Base-by-base conservation (phyloP, 2,888 invertebrate genomes). In the Drosophila stalkeri region DNA sequence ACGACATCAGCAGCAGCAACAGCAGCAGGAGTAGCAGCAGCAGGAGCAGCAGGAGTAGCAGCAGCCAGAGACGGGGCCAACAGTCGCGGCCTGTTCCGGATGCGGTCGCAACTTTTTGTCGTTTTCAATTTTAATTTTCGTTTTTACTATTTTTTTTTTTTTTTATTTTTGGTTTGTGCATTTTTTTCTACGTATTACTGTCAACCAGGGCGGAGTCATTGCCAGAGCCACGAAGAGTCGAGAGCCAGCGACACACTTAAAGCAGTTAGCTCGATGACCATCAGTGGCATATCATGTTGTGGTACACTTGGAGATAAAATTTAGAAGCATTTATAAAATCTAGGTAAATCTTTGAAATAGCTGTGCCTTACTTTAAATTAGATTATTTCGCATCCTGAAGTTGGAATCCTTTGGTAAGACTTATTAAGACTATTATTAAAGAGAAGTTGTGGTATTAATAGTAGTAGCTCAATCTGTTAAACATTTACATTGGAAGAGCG, bases 71-170 rank as follows among this genome's bases (percentile, higher is more conserved):
- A 59, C 57, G 46, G 46, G 61, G 70, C 59, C 70, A 65, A 57
- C 64, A 68, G 68, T 77, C 77, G 81, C 75, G 65, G 74, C 65
- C 74, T 80, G 76, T 76, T 81, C 89, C 89, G 84, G 89, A 84
- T 89, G 89, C 81, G 85, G 89, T 87, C 85, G 85, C 84, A 87
- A 89, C 77, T 89, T 85, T 85, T 86, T 86, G 81, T 86, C 85
- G 82, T 85, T 87, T 88, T 90, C 83, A 86, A 86, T 85, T 86
- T 82, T 76, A 78, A 75, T 75, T 83, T 77, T 82, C 77, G 41
- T 63, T 18, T 55, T 54, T 51, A 44, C 55, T 41, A 41, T 55
- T 75, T 83, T 77, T 47, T 55, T 14, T 47, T 46, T 43, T 37
- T 59, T 47, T 54, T 39, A 44, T 43, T 65, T 52, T 54, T 60